Conservation (phyloP, 2,113 vertebrate genomes). For the Mobula birostris region DNA sequence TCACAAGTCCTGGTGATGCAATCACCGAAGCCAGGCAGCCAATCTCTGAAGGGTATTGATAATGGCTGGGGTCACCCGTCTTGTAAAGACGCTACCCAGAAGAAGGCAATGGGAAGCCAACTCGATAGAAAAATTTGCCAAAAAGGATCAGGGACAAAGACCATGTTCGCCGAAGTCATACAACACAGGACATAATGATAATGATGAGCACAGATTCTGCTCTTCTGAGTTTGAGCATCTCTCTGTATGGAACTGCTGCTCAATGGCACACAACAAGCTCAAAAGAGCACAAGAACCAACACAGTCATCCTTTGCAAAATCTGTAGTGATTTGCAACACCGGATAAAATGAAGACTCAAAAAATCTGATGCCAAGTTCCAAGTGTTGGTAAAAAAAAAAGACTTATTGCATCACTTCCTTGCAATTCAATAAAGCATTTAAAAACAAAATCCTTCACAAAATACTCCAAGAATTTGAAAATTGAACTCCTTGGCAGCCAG, state of each 20-base stretch:
- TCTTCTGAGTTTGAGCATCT: not conserved
- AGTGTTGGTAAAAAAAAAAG: not conserved
- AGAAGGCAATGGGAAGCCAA: no score
- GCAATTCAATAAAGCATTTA: not conserved
- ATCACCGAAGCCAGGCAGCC: no score
- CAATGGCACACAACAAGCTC: not conserved
- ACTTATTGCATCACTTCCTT: not conserved
- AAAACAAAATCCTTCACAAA: not conserved
- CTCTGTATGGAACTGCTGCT: not conserved
- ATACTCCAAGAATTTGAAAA: not conserved
- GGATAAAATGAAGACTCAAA: not conserved
- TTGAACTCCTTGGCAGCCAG: not conserved
- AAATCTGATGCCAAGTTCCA: not conserved
- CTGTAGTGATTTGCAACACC: not conserved
- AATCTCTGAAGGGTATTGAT: no score
- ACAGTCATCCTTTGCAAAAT: not conserved
- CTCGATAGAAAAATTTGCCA: no score
- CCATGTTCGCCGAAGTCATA: no score
- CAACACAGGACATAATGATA: no score
- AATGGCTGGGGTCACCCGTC: no score
- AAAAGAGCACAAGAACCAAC: not conserved
- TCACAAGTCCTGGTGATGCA: no score
- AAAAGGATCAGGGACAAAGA: no score
- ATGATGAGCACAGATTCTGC: not conserved
- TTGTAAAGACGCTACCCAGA: no score